Evolutionary conservation across 2,888 invertebrate genomes (phyloP), one percentile per base, ranked within the genome.

Genomic region (Mythimna loreyi): DNA sequence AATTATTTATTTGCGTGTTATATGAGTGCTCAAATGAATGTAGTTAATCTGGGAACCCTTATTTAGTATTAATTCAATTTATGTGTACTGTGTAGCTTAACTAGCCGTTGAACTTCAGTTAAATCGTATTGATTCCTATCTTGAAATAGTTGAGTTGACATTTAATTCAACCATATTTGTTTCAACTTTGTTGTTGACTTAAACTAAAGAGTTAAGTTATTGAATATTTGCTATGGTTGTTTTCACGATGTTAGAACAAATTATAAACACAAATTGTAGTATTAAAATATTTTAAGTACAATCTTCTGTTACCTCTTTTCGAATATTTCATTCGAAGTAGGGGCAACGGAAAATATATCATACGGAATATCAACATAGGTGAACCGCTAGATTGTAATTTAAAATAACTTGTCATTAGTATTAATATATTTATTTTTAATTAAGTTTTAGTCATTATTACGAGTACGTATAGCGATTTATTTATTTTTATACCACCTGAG

Each of bases 331-430:
- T 85, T 94, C 86, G 91, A 89, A 86, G 80, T 84, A 95, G 95
- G 91, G 96, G 95, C 94, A 96, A 95, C 95, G 93, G 95, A 96
- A 95, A 95, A 94, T 94, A 81, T 85, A 80, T 82, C 78, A 89
- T 83, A 90, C 92, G 91, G 91, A 93, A 89, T 90, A 90, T 89
- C 91, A 92, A 90, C 90, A 90, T 94, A 94, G 93, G 92, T 92
- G 92, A 94, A 93, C 94, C 94, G 95, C 92, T 95, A 95, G 96
- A 87, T 85, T 89, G 87, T 94, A 94, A 90, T 92, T 94, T 94
- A 92, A 93, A 93, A 90, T 95, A 94, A 95, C 96, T 96, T 95
- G 96, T 96, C 96, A 96, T 95, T 96, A 96, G 96, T 93, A 91
- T 94, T 95, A 95, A 92, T 93, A 92, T 92, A 94, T 95, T 96